Evolutionary conservation across 2,888 invertebrate genomes (phyloP).

Genomic region (Cephus pygmeus): DNA sequence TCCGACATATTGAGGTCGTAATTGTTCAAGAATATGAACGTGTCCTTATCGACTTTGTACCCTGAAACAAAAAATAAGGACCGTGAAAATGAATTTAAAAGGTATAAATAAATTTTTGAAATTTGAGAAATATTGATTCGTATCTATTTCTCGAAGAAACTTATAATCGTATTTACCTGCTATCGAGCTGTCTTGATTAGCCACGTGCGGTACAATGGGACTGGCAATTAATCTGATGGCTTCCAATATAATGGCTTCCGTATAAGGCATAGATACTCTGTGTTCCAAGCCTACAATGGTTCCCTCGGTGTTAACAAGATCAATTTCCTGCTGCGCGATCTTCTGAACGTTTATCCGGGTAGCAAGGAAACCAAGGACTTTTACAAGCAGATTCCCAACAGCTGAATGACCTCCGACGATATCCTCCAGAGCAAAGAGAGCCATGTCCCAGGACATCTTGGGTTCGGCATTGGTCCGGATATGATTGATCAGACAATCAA

Average conservation of each 20-base stretch:
- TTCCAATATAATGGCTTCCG: constrained; percentile 73
- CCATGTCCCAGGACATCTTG: constrained; percentile 68
- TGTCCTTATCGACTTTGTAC: constrained; percentile 71
- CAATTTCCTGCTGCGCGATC: constrained; percentile 70
- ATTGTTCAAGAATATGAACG: constrained; percentile 76
- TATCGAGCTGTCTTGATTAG: constrained; percentile 72
- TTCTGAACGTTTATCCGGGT: constrained; percentile 68
- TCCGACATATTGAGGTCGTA: constrained; percentile 75
- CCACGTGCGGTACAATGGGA: constrained; percentile 77
- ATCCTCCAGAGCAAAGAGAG: constrained; percentile 69
- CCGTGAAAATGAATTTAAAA: neutral
- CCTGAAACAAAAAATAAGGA: constrained; percentile 64
- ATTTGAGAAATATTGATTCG: neutral
- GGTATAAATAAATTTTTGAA: neutral
- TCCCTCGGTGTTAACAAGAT: constrained; percentile 44
- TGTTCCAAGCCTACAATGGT: constrained; percentile 63
- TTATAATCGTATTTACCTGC: constrained; percentile 67
- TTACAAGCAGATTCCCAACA: constrained; percentile 72
- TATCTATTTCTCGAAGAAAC: neutral
- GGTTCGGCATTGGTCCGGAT: constrained; percentile 65
- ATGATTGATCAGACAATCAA: constrained; percentile 71
- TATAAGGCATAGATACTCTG: constrained; percentile 70
- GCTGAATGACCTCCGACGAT: constrained; percentile 75
- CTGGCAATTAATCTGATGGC: constrained; percentile 74
- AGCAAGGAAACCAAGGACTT: constrained; percentile 71